Evolutionary conservation across 2,888 invertebrate genomes (phyloP).

Genomic region (Erebia ligea): DNA sequence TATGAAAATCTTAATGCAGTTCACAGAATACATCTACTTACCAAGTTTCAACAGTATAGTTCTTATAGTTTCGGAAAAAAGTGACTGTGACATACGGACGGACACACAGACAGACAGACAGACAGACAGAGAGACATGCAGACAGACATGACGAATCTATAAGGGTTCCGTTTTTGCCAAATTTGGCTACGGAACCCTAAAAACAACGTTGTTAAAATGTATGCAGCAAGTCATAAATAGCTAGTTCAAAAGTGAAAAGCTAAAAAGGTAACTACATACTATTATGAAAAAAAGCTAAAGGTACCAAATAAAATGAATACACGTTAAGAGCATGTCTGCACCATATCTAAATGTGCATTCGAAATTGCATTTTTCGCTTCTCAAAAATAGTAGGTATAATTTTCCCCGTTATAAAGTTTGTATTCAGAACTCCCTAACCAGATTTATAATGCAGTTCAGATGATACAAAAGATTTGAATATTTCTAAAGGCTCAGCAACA

Average conservation of each 20-base stretch:
- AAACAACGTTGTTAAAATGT: not conserved
- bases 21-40: no score
- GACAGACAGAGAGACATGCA: no score
- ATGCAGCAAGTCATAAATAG: not conserved
- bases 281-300: no score
- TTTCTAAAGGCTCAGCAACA: constrained; percentile 34
- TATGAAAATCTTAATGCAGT: no score
- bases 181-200: no score
- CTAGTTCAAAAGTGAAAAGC: constrained; percentile 1
- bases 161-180: no score
- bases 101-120: no score
- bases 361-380: constrained; percentile 7
- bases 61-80: no score
- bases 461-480: constrained; percentile 62
- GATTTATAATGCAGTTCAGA: constrained; percentile 58
- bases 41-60: no score
- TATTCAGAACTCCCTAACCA: constrained; percentile 25
- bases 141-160: no score
- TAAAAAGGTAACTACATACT: not conserved
- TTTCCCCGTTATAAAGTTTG: constrained; percentile 21
- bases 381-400: not conserved
- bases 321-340: not conserved
- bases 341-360: constrained; percentile 18
- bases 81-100: no score
- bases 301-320: constrained; percentile 19